Conservation (phyloP, 2,113 vertebrate genomes). For the Limnothrissa miodon region DNA sequence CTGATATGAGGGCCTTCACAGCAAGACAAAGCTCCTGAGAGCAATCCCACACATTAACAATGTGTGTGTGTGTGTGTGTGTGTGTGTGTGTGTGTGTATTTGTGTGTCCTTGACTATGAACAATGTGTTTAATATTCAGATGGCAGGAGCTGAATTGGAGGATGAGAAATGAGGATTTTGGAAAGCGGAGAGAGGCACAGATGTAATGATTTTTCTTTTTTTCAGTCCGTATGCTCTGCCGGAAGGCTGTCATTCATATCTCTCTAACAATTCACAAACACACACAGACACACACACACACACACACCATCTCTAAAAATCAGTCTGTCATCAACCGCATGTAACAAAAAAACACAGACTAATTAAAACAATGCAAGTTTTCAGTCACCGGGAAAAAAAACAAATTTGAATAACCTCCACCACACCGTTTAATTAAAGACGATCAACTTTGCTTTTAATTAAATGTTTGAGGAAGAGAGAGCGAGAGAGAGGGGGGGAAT, state of each 20-base stretch:
- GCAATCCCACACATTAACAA: constrained; percentile 13
- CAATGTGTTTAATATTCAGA: neutral
- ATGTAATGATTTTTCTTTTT: neutral
- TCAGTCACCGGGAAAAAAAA: constrained; percentile 27
- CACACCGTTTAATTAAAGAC: constrained; percentile 55
- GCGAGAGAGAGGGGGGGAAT: constrained; percentile 33
- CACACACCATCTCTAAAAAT: constrained; percentile 29
- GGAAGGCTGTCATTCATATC: neutral
- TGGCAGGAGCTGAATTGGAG: neutral
- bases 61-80: neutral
- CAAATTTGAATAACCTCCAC: constrained; percentile 49
- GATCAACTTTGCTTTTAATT: constrained; percentile 62
- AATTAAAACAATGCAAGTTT: constrained; percentile 57
- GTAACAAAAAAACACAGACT: constrained; percentile 43
- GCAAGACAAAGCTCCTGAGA: neutral
- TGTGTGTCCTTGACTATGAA: neutral
- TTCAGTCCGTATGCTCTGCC: constrained; percentile 4
- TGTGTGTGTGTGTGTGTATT: constrained; percentile 6
- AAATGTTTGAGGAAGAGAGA: constrained; percentile 40
- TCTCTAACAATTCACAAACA: neutral
- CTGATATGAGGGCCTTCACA: neutral
- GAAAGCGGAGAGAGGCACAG: too few relatives aligned
- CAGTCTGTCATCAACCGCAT: constrained; percentile 23
- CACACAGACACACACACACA: constrained; percentile 21
- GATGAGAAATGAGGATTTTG: neutral